Evolutionary conservation across 2,888 invertebrate species (phyloP).

Genomic region (Protodeltote pygarga): DNA sequence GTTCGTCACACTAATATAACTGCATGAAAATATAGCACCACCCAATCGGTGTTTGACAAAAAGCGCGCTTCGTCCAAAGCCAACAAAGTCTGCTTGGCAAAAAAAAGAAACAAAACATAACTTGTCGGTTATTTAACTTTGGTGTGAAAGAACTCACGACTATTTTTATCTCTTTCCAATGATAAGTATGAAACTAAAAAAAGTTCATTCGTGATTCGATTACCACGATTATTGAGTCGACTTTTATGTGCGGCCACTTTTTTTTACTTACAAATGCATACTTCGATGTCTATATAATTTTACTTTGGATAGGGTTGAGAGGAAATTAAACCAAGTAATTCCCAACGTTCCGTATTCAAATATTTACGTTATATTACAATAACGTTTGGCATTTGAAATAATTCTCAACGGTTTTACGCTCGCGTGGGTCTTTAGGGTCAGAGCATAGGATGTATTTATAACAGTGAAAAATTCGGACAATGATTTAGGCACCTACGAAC

Average conservation of each 20-base stretch:
- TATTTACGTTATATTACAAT: slow-evolving; percentile 51
- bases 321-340: slow-evolving; percentile 35
- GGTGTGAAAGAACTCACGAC: slow-evolving; percentile 66
- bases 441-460: too few relatives aligned
- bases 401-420: slow-evolving; percentile 33
- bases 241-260: slow-evolving; percentile 51
- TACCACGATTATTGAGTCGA: slow-evolving; percentile 64
- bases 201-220: slow-evolving; percentile 67
- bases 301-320: slow-evolving; percentile 34
- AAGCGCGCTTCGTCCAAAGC: slow-evolving; percentile 40
- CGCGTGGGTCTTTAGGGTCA: slow-evolving; percentile 17
- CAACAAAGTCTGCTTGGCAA: slow-evolving; percentile 27
- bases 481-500: too few relatives aligned
- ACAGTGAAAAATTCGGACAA: too few relatives aligned
- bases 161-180: slow-evolving; percentile 61
- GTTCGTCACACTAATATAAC: slow-evolving; percentile 10
- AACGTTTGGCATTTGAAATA: slow-evolving; percentile 38
- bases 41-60: slow-evolving; percentile 55
- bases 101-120: slow-evolving; percentile 55
- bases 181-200: slow-evolving; percentile 49
- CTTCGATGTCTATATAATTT: slow-evolving; percentile 43
- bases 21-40: slow-evolving; percentile 38
- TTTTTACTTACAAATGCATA: slow-evolving; percentile 51
- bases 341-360: slow-evolving; percentile 47
- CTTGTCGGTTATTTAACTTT: slow-evolving; percentile 56